phyloP scores from a whole-genome alignment of 2,888 invertebrate genomes.

The Patella depressa region DNA sequence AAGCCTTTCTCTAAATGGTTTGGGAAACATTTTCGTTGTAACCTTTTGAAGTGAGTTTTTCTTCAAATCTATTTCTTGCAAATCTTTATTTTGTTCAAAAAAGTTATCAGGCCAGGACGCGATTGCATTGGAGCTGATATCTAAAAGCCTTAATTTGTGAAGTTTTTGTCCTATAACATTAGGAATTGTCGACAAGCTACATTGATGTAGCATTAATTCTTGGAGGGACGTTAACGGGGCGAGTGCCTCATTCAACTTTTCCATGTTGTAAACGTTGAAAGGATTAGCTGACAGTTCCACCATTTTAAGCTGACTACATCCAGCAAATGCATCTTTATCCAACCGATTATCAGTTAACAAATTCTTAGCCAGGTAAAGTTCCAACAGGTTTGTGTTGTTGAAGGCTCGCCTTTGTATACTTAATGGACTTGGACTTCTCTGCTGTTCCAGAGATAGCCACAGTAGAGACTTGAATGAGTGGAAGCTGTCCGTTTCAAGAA shows the following conservation, averaged over 20 bases:
- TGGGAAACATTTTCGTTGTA: neutral
- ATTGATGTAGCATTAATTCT: neutral
- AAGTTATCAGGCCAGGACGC: neutral
- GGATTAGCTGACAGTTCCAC: neutral
- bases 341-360: neutral
- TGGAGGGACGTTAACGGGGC: neutral
- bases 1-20: slow-evolving; percentile 8
- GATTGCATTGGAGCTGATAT: neutral
- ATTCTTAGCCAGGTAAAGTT: neutral
- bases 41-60: neutral
- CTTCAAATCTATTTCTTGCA: neutral
- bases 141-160: too few species aligned
- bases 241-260: neutral
- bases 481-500: neutral
- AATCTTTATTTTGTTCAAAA: neutral
- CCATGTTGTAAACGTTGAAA: too few species aligned
- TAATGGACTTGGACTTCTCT: neutral
- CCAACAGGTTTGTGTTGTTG: neutral
- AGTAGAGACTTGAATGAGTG: neutral
- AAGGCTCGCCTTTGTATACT: neutral
- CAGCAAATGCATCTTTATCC: neutral
- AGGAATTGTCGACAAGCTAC: neutral
- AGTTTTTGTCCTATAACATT: neutral
- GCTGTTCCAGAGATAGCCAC: neutral
- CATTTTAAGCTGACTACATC: neutral